A percentile compares a stretch with the other conserved stretches of the same genome.
Conservation (phyloP, 1,140 invertebrate species). For the Panagrolaimus sp. region DNA sequence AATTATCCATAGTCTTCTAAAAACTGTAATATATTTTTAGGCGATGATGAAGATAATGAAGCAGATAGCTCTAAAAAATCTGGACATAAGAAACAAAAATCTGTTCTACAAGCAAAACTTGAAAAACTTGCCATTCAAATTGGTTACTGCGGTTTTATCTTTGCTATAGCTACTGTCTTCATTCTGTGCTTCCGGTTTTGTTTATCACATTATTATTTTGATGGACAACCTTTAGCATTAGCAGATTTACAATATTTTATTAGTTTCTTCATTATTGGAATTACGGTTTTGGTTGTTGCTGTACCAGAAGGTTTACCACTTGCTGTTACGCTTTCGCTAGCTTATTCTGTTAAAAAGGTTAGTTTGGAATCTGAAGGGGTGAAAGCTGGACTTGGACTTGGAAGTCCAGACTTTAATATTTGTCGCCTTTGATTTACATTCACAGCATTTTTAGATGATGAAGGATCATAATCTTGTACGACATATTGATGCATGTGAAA, state of each 20-base stretch:
- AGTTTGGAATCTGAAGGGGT: background rate
- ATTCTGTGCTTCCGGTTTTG: slow-evolving; percentile 34
- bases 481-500: slow-evolving; percentile 96
- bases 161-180: slow-evolving; percentile 12
- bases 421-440: no score
- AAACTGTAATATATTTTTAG: background rate
- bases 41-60: background rate
- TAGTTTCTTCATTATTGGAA: slow-evolving; percentile 85
- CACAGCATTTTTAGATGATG: slow-evolving; percentile 98
- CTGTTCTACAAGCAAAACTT: slow-evolving; percentile 26
- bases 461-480: slow-evolving; percentile 96
- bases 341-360: slow-evolving; percentile 90
- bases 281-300: slow-evolving; percentile 96
- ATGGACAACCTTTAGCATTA: background rate
- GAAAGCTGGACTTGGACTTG: no score
- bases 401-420: no score
- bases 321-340: slow-evolving; percentile 89
- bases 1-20: no score
- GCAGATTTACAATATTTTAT: background rate
- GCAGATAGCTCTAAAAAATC: no score
- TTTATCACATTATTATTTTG: slow-evolving; percentile 9
- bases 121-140: slow-evolving; percentile 19
- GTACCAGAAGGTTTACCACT: slow-evolving; percentile 94
- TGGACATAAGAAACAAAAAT: slow-evolving; percentile 22
- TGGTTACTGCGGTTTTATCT: slow-evolving; percentile 15